Evolutionary conservation across 2,888 invertebrate genomes (phyloP), one percentile per base, ranked within the genome.

Genomic region (Micropterix aruncella): DNA sequence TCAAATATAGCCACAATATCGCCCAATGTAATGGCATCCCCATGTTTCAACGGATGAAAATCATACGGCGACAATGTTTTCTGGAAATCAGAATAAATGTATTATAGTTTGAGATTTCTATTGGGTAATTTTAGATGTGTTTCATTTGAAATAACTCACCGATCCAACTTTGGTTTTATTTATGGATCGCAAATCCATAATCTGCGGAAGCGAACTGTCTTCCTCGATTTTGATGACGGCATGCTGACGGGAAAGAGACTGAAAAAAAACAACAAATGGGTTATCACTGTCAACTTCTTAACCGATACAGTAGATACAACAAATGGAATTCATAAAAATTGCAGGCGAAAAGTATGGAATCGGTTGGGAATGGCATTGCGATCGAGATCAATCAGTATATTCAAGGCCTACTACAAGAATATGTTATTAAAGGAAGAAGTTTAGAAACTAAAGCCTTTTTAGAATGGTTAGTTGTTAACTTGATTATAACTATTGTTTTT

Each of bases 161-260:
- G 27, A 7, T 27, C 27, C 27, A 12, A 27, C 12, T 27, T 27
- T 27, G 5, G 27, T 27, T 12, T 27, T 27, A 27, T 27, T 27
- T 7, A 27, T 27, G 12, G 27, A 27, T 7, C 27, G 27, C 27
- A 27, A 27, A 27, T 27, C 27, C 27, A 27, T 27, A 7, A 27
- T 7, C 5, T 27, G 12, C 27, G 27, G 7, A 27, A 27, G 12
- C 27, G 27, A 5, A 27, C 5, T 12, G 12, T 54, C 55, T 50
- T 56, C 65, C 19, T 66, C 52, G 42, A 68, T 56, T 51, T 68
- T 68, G 50, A 70, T 64, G 2, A 70, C 65, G 7, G 69, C 70
- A 62, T 70, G 70, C 48, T 68, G 66, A 46, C 67, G 58, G 16
- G 70, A 70, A 45, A 70, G 55, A 2, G 68, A 65, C 70, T 70